phyloP scores from a whole-genome alignment of 1,140 invertebrate genomes.

The Apolygus lucorum region DNA sequence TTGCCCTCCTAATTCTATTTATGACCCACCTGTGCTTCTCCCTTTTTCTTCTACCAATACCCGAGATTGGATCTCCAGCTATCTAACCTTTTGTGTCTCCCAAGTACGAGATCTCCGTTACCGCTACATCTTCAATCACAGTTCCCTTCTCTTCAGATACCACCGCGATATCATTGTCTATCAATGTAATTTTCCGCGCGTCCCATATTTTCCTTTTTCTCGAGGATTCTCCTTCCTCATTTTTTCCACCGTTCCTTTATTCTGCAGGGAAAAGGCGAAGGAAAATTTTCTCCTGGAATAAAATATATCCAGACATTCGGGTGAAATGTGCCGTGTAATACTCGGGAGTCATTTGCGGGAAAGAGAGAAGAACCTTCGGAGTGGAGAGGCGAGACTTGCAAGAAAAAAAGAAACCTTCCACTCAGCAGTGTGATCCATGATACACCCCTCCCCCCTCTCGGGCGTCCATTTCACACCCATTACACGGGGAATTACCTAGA shows the following conservation, averaged over 20 bases:
- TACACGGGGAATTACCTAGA: constrained; percentile 5
- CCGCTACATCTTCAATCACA: not conserved
- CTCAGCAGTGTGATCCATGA: not conserved
- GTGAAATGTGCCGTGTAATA: constrained; percentile 16
- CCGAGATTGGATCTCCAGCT: not conserved
- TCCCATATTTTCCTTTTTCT: not conserved
- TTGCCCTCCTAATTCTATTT: constrained; percentile 12
- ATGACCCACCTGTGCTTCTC: constrained; percentile 7
- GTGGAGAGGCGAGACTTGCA: not conserved
- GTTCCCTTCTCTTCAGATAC: not conserved
- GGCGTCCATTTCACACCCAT: constrained; percentile 12
- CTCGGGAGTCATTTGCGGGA: constrained; percentile 8
- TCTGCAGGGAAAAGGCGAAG: no score
- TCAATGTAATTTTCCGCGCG: constrained; percentile 1
- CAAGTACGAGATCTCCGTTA: not conserved
- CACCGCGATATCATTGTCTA: not conserved
- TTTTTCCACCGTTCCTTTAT: no score
- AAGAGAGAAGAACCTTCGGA: no score
- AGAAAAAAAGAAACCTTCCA: not conserved
- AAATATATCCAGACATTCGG: constrained; percentile 12
- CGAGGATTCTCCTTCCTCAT: not conserved
- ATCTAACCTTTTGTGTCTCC: constrained; percentile 1
- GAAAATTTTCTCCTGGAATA: not conserved
- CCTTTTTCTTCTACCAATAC: not conserved
- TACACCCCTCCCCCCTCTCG: not conserved